Evolutionary conservation across 2,113 vertebrate genomes (phyloP), one percentile per base, ranked within the genome.

Genomic region (Myotis davidii): DNA sequence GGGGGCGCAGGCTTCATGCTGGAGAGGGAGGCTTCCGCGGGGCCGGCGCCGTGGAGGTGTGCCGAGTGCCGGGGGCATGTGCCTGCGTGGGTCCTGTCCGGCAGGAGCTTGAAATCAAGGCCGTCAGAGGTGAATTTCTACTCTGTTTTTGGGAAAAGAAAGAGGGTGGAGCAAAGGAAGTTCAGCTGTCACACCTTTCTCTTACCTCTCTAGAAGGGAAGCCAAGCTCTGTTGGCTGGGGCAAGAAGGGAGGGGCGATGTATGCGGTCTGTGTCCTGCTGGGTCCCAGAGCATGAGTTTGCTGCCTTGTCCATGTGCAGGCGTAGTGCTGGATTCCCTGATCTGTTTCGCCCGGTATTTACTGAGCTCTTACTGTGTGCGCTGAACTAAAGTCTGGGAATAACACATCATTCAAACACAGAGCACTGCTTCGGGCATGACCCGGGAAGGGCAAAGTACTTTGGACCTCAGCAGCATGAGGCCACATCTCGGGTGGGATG

Each of bases 121-220:
- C 59, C 72, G 95, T 50, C 95, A 50, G 37, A 94, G 4, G 29
- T 39, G 94, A 92, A 90, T 79, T n/a, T 17, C 88, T 32, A 94
- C 94, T 91, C 65, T 0, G 72, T 92, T 97, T 96, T 54, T 83
- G 91, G 96, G 77, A 65, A 95, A 97, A 32, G 29, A 52, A 27
- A 96, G 10, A 88, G 98, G 98, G 98, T 96, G 98, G 98, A 98
- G 98, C 98, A 96, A 98, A 96, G 93, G 59, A 90, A 85, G 69
- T 27, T 48, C n/a, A 9, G 48, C 94, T 85, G 90, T 91, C 94
- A 95, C 88, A 81, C 74, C 85, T 23, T 27, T 52, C 54, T 87
- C 42, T 94, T 18, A 34, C 64, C 79, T 94, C 42, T 39, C 9
- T 18, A 13, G 34, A 21, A 92, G 48, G 73, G 48, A 92, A 34